phyloP scores from a whole-genome alignment of 2,797 vertebrate genomes.

The Streptopelia turtur region DNA sequence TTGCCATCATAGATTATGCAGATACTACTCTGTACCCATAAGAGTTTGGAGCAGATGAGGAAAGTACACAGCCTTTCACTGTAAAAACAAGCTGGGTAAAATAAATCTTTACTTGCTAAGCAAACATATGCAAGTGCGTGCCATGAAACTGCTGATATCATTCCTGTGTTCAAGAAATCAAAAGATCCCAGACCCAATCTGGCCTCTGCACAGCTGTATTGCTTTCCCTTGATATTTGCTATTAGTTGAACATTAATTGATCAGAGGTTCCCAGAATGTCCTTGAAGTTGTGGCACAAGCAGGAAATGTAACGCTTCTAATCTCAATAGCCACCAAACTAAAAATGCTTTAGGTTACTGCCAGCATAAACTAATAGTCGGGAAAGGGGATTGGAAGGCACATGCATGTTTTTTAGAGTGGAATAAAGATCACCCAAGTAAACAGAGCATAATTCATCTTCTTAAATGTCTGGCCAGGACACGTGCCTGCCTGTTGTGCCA shows the following conservation, averaged over 20 bases:
- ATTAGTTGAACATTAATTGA: conserved; percentile 23
- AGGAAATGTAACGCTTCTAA: not conserved
- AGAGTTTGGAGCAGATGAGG: not conserved
- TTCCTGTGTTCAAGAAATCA: not conserved
- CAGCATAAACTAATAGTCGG: not conserved
- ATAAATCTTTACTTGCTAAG: not conserved
- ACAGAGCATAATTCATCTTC: not conserved
- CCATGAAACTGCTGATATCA: not conserved
- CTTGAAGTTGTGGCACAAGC: not conserved
- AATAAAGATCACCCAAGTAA: not conserved
- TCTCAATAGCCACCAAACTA: not conserved
- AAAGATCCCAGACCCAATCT: not conserved
- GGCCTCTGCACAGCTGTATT: not conserved
- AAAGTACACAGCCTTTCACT: not conserved
- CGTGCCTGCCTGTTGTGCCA: not conserved
- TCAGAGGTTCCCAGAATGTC: not conserved
- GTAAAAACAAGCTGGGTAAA: not conserved
- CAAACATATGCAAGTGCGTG: not conserved
- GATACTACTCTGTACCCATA: not conserved
- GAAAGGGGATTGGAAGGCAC: not conserved
- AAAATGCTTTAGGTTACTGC: not conserved
- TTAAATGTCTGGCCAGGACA: not conserved
- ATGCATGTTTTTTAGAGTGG: not conserved
- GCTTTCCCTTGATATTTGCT: conserved; percentile 25
- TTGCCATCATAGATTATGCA: not conserved